These are phyloP conservation scores for Chironomus striatipennis DNA, from an alignment of 1,140 invertebrate species.

Conservation along the genomic window DNA sequence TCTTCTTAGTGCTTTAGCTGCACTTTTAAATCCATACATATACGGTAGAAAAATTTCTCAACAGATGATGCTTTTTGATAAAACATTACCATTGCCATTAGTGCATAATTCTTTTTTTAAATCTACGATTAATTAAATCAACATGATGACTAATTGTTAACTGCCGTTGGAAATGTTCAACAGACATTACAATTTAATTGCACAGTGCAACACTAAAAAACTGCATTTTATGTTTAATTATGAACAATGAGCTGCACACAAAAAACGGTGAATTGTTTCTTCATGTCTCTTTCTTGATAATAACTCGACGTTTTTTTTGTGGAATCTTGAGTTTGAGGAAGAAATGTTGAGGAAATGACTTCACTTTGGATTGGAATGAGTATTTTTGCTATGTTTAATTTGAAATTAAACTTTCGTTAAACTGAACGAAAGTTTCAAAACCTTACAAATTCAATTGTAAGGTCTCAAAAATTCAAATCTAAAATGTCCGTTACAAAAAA, in stretches of 20 bases:
- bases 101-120: neutral
- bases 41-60: neutral
- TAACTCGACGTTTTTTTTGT: neutral
- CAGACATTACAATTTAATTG: neutral
- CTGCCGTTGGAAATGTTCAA: neutral
- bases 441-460: too few relatives aligned
- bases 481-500: too few relatives aligned
- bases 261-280: neutral
- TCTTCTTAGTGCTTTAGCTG: neutral
- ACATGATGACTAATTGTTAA: conserved; percentile 8
- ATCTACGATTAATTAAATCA: conserved; percentile 3
- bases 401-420: too few relatives aligned
- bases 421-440: too few relatives aligned
- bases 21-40: neutral
- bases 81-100: neutral
- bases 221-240: conserved; percentile 2
- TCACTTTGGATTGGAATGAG: too few relatives aligned
- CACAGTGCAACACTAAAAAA: neutral
- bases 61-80: neutral
- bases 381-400: too few relatives aligned
- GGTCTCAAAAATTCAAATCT: too few relatives aligned
- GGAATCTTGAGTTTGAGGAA: neutral
- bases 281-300: neutral
- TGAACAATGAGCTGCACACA: neutral
- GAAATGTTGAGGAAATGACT: too few relatives aligned